A percentile compares a stretch with the other conserved stretches of the same genome.
Evolutionary conservation across 2,797 vertebrate genomes (phyloP).

Genomic region (Tenualosa ilisha): DNA sequence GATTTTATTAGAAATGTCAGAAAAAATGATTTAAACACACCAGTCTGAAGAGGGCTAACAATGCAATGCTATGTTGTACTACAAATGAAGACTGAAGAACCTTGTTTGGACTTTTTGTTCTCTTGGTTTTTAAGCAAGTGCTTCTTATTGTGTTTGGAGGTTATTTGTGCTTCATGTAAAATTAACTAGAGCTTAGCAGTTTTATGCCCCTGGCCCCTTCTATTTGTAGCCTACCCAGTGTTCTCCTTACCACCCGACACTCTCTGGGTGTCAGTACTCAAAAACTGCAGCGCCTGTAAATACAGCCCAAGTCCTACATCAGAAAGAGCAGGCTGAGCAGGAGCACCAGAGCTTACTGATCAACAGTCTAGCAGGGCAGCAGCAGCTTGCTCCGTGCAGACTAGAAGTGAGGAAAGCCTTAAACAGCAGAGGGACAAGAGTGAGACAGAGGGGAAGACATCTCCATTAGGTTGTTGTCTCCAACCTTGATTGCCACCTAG

Average conservation of each 20-base stretch:
- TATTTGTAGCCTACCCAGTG: not conserved
- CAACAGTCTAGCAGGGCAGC: no score
- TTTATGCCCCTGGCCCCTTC: no score
- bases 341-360: no score
- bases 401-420: no score
- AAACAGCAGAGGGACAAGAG: not conserved
- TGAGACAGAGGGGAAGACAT: not conserved
- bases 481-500: not conserved
- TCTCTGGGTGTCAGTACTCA: no score
- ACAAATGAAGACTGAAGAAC: not conserved
- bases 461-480: not conserved
- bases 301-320: not conserved
- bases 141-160: not conserved
- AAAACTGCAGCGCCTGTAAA: not conserved
- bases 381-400: no score
- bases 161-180: not conserved
- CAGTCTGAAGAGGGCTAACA: no score
- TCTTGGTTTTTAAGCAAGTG: not conserved
- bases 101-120: not conserved
- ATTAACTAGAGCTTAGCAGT: no score
- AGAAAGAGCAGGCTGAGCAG: not conserved
- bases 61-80: no score
- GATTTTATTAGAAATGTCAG: not conserved
- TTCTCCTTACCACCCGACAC: not conserved
- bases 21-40: no score